These are phyloP conservation scores for Orchesellides sinensis DNA, from an alignment of 2,888 invertebrate species.

Conservation along the genomic window DNA sequence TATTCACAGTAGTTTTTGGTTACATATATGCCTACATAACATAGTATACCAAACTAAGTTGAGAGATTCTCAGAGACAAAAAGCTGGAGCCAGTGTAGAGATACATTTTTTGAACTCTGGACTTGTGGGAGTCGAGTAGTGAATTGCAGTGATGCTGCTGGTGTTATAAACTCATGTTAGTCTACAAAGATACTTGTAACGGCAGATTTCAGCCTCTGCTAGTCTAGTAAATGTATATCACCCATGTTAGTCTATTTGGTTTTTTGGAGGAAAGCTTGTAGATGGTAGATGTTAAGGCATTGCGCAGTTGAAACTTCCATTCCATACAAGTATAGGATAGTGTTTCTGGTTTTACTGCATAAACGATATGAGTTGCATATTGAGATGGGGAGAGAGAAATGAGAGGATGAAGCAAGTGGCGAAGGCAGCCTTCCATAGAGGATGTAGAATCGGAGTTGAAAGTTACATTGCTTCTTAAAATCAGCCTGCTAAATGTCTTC, in stretches of 20 bases:
- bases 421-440: constrained; percentile 36
- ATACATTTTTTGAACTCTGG: background rate
- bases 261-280: constrained; percentile 17
- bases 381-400: too few relatives aligned
- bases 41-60: too few relatives aligned
- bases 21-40: background rate
- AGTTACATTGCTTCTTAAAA: constrained; percentile 54
- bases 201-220: constrained; percentile 30
- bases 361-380: background rate
- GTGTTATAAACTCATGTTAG: constrained; percentile 34
- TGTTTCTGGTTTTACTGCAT: constrained; percentile 37
- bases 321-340: constrained; percentile 47
- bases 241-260: constrained; percentile 32
- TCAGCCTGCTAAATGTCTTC: constrained; percentile 34
- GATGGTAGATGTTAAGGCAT: constrained; percentile 23
- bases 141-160: background rate
- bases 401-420: constrained; percentile 33
- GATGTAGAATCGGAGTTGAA: constrained; percentile 48
- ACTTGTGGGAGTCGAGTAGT: background rate
- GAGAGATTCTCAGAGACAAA: too few relatives aligned
- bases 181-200: constrained; percentile 49
- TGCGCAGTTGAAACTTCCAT: constrained; percentile 61
- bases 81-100: background rate
- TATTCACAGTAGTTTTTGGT: background rate
- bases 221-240: constrained; percentile 25